Percentiles rank a stretch among this genome's conserved stretches.
Conservation (phyloP, 2,797 vertebrate species). For the Sebastes minor region DNA sequence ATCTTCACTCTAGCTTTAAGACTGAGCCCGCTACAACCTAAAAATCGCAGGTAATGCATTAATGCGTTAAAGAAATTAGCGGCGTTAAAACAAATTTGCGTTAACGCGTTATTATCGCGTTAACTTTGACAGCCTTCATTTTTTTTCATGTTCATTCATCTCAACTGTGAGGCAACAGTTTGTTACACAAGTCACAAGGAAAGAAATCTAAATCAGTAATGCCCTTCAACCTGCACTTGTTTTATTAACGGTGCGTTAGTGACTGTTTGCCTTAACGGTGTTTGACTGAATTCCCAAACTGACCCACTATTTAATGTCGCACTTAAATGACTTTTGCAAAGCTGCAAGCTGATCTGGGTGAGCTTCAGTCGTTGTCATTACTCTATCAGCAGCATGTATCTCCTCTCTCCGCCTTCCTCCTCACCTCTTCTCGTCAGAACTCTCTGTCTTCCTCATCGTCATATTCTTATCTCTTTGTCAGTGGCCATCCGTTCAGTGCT, state of each 20-base stretch:
- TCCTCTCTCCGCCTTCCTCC: constrained; percentile 12
- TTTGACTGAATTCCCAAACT: not conserved
- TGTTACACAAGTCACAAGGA: not conserved
- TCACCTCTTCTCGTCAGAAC: constrained; percentile 19
- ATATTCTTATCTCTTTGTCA: constrained; percentile 33
- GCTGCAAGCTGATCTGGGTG: constrained; percentile 55
- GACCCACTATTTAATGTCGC: not conserved
- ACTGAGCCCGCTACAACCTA: too few species aligned
- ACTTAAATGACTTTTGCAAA: constrained; percentile 2
- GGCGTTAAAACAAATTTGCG: too few species aligned
- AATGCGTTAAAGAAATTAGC: too few species aligned
- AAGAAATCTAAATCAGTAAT: not conserved
- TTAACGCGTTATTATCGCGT: too few species aligned
- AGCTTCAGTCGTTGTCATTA: constrained; percentile 27
- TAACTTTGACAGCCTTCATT: too few species aligned
- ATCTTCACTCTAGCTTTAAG: too few species aligned
- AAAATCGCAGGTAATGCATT: too few species aligned
- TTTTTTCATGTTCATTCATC: not conserved
- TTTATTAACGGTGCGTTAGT: not conserved
- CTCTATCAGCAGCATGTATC: constrained; percentile 8
- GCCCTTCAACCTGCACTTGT: not conserved
- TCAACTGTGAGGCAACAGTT: not conserved
- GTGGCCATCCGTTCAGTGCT: not conserved
- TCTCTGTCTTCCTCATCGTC: constrained; percentile 20
- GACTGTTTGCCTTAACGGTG: not conserved